Evolutionary conservation across 2,888 invertebrate genomes (phyloP).

Genomic region (Dynastes grantii): DNA sequence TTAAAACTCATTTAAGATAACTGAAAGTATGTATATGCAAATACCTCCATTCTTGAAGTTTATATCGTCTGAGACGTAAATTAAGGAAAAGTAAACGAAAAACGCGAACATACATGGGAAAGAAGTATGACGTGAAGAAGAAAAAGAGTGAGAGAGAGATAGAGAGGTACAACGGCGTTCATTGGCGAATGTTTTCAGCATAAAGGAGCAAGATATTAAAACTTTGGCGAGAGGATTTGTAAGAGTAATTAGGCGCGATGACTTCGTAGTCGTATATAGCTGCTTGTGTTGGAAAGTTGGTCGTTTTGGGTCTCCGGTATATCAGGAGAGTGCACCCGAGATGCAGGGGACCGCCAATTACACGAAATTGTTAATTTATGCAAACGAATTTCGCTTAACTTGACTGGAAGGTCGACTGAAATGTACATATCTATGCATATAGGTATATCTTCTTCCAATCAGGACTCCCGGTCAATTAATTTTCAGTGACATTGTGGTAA

Average conservation of each 20-base stretch:
- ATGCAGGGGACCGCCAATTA: constrained; percentile 59
- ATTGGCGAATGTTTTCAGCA: constrained; percentile 54
- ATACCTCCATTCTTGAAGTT: constrained; percentile 50
- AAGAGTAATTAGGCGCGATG: constrained; percentile 66
- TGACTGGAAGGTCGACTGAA: constrained; percentile 52
- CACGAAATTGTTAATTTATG: constrained; percentile 65
- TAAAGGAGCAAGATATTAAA: constrained; percentile 63
- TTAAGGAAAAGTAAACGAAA: constrained; percentile 33
- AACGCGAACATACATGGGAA: constrained; percentile 1
- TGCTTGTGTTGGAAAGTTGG: constrained; percentile 56
- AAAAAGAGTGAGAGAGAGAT: background rate
- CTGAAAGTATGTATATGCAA: constrained; percentile 52
- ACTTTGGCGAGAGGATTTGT: constrained; percentile 65
- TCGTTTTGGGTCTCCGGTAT: constrained; percentile 50
- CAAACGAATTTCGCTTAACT: constrained; percentile 62
- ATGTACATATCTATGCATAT: constrained; percentile 7
- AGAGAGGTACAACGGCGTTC: constrained; percentile 33
- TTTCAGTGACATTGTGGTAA: background rate
- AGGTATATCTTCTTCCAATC: constrained; percentile 29
- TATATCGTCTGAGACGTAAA: constrained; percentile 45
- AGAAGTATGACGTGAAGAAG: background rate
- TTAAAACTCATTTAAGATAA: constrained; percentile 56
- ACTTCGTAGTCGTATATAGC: constrained; percentile 56
- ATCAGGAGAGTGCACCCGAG: constrained; percentile 59
- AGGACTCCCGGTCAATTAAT: background rate